These are phyloP conservation scores for Spea multiplicata DNA, from an alignment of 2,113 vertebrate species.

Conservation along the genomic window DNA sequence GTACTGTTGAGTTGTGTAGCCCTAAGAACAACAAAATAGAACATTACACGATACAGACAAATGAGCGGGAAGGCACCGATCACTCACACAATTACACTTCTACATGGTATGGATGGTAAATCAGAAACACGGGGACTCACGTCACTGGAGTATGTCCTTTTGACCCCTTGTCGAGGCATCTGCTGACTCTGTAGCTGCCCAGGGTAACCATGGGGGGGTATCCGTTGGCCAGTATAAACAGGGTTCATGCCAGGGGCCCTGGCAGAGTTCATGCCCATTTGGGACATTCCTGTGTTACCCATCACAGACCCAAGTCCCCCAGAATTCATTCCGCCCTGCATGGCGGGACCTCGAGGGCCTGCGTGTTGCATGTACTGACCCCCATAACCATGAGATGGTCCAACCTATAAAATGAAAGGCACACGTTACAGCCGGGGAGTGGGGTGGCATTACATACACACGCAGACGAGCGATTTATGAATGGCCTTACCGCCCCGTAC, in stretches of 20 bases:
- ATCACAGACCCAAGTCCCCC: constrained; percentile 61
- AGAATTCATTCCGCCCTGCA: constrained; percentile 58
- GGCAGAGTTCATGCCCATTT: constrained; percentile 72
- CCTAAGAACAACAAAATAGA: constrained; percentile 53
- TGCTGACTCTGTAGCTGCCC: constrained; percentile 69
- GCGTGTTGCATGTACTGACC: constrained; percentile 87
- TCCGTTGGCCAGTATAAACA: constrained; percentile 77
- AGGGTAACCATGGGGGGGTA: constrained; percentile 79
- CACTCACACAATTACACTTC: too few relatives aligned
- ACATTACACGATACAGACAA: background rate
- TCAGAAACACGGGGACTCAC: constrained; percentile 62
- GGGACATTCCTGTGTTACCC: constrained; percentile 66
- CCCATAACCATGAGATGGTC: constrained; percentile 80
- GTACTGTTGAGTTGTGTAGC: constrained; percentile 77
- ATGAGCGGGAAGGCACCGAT: too few relatives aligned
- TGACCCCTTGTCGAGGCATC: constrained; percentile 78
- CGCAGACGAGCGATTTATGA: too few relatives aligned
- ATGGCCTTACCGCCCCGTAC: constrained; percentile 79
- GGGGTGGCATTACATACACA: background rate
- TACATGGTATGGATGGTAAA: too few relatives aligned
- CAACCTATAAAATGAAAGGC: constrained; percentile 69
- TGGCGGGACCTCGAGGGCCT: constrained; percentile 73
- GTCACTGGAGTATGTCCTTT: constrained; percentile 80
- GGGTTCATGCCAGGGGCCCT: constrained; percentile 64
- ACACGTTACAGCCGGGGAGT: background rate